Conservation (phyloP, 2,888 invertebrate genomes). For the Rhamphomyia laevipes region DNA sequence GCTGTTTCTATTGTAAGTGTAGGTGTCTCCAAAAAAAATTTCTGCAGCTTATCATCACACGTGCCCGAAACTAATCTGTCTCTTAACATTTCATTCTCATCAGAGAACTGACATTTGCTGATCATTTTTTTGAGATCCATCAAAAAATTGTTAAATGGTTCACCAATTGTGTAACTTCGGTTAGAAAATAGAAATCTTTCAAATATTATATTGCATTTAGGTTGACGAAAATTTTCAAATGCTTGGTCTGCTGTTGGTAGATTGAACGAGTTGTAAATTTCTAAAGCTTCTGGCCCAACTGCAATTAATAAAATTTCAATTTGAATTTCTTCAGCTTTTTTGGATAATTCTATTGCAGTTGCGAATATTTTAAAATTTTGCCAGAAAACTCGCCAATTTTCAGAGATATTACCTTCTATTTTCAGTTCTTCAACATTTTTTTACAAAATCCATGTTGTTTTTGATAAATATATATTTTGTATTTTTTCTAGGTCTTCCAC, state of each 20-base stretch:
- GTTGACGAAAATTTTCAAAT: slow-evolving; percentile 15
- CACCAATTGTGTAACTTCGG: slow-evolving; percentile 10
- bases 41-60: slow-evolving; percentile 9
- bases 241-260: slow-evolving; percentile 14
- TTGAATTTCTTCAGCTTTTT: slow-evolving; percentile 15
- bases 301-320: slow-evolving; percentile 19
- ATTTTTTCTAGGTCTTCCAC: slow-evolving; percentile 10
- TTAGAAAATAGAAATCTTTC: slow-evolving; percentile 12
- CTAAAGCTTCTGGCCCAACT: slow-evolving; percentile 20
- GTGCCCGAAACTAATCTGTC: slow-evolving; percentile 14
- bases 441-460: slow-evolving; percentile 10
- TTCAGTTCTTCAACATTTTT: slow-evolving; percentile 13
- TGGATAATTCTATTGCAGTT: slow-evolving; percentile 16
- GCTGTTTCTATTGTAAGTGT: too few species aligned
- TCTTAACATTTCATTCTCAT: slow-evolving; percentile 11
- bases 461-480: slow-evolving; percentile 4
- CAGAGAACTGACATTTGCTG: slow-evolving; percentile 10
- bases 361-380: slow-evolving; percentile 19
- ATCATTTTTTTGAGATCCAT: slow-evolving; percentile 15
- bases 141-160: slow-evolving; percentile 16
- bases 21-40: too few species aligned
- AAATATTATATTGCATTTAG: slow-evolving; percentile 12
- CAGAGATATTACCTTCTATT: slow-evolving; percentile 13
- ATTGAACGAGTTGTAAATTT: slow-evolving; percentile 19
- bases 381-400: slow-evolving; percentile 19